Base-by-base conservation (phyloP, 2,113 vertebrate genomes). In the Hippocampus guttulatus region DNA sequence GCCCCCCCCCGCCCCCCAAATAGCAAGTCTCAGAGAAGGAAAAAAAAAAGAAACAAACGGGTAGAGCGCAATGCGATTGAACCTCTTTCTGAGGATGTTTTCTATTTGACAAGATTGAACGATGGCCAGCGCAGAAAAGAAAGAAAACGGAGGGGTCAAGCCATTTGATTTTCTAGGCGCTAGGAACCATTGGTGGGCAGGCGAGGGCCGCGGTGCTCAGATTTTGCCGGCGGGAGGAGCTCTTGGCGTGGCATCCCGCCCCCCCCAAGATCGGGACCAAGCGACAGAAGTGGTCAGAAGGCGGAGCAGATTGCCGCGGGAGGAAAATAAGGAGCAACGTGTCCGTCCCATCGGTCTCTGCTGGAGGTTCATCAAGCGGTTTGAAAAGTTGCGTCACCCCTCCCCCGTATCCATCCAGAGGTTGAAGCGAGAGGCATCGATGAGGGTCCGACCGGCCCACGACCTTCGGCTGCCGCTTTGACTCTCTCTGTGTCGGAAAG, bases 81-180 rank as follows among this genome's bases (percentile, higher is more conserved):
- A 41, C 70, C 49, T 62, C 27, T 62, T 38, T 70, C 73, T 78
- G 64, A 78, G 75, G 55, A 41, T 55, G 16, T 43, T 21, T 79
- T 75, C 77, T 75, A 55, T 83, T 81, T 57, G 33, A 38, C 33
- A 38, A 38, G 33, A 38, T 84, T 82, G 69, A 79, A 67, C 90
- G 91, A 91, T 87, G 86, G 76, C 87, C 88, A 84, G 85, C 64
- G 81, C 78, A 81, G 83, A 85, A 73, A 85, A 70, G 75, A 76
- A 84, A 27, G 23, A 6, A 67, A 47, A 70, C 41, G 33, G 33
- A 54, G 66, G 21, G 62, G 25, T 15, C 15, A 45, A 5, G 41
- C 38, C 23, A 78, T 78, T 79, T 76, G 68, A 75, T 75, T 74
- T 68, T 62, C 80, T 70, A 75, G 74, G 79, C 66, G 83, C 71